Evolutionary conservation across 2,113 vertebrate genomes (phyloP), one percentile per base, ranked within the genome.

Genomic region (Corythornis madagascariensis): DNA sequence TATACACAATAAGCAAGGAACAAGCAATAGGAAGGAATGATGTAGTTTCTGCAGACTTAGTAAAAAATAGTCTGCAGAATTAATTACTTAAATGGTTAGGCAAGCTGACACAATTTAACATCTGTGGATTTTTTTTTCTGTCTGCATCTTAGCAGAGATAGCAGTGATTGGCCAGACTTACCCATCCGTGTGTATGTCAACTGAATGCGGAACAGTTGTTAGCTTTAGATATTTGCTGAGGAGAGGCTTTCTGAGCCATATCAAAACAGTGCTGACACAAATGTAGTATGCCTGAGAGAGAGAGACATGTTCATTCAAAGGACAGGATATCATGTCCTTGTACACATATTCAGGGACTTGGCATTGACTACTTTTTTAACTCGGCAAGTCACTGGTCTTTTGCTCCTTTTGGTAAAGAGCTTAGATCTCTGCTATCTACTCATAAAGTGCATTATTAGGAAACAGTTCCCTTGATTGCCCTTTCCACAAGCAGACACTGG

Each of bases 41-140:
- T 85, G 59, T 61, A 13, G 53, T 42, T 94, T 94, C 70, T 76
- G 85, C 85, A 85, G 67, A 59, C 56, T 67, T 56, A 91, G 75
- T 83, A 59, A 93, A 81, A 96, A 95, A 91, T 80, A 91, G 71
- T 88, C 85, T 85, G 71, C 60, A 66, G 82, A 85, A 88, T 80
- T 87, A 92, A 94, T 93, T 85, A 61, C 72, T 93, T 89, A 80
- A 89, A 87, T 42, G 47, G 47, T 76, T 89, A 88, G 78, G 60
- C 64, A 89, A 93, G 82, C 91, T 94, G 91, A 80, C 81, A 89
- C 84, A 92, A 89, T 94, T 91, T 91, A 94, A 94, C 92, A 95
- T 95, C 94, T 95, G 91, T 89, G 85, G 50, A 48, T 57, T 88
- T 60, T 63, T 35, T 59, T 77, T 90, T 72, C 53, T 28, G 4